A percentile compares a stretch with the other conserved stretches of the same genome.
Evolutionary conservation across 2,888 invertebrate species (phyloP).

Genomic region (Drosophila koepferae): DNA sequence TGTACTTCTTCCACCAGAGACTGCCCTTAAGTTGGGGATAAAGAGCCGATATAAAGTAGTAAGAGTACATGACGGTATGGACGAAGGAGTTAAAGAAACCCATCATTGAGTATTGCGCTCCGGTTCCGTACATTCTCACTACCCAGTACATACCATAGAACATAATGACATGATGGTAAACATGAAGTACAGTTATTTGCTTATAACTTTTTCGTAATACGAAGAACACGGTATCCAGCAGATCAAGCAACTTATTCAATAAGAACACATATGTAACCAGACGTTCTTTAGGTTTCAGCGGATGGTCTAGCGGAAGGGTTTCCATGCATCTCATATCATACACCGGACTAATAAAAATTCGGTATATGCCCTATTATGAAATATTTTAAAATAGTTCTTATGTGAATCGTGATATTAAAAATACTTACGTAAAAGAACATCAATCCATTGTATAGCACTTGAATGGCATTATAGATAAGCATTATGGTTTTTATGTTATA

Average conservation of each 20-base stretch:
- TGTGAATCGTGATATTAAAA: neutral
- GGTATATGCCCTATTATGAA: neutral
- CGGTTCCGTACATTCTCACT: constrained; percentile 89
- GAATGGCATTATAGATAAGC: constrained; percentile 92
- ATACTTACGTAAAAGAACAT: constrained; percentile 65
- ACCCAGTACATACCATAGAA: constrained; percentile 90
- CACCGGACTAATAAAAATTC: fast-evolving
- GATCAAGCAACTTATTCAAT: constrained; percentile 89
- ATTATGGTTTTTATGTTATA: constrained; percentile 90
- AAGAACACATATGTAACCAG: constrained; percentile 55
- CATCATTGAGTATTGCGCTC: constrained; percentile 84
- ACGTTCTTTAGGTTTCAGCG: constrained; percentile 23
- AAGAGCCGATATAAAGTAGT: constrained; percentile 85
- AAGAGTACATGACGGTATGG: constrained; percentile 86
- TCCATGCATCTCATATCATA: constrained; percentile 41
- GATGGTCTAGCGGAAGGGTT: constrained; percentile 11
- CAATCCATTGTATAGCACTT: constrained; percentile 93
- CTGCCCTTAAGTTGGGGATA: constrained; percentile 85
- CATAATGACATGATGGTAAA: constrained; percentile 94
- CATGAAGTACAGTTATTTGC: constrained; percentile 94
- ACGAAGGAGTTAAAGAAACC: constrained; percentile 85
- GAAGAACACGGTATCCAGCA: constrained; percentile 93
- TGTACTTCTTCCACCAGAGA: constrained; percentile 86
- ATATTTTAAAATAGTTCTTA: neutral
- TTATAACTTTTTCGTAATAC: constrained; percentile 94